Base-by-base conservation (phyloP, 2,797 vertebrate species). In the Argya squamiceps region DNA sequence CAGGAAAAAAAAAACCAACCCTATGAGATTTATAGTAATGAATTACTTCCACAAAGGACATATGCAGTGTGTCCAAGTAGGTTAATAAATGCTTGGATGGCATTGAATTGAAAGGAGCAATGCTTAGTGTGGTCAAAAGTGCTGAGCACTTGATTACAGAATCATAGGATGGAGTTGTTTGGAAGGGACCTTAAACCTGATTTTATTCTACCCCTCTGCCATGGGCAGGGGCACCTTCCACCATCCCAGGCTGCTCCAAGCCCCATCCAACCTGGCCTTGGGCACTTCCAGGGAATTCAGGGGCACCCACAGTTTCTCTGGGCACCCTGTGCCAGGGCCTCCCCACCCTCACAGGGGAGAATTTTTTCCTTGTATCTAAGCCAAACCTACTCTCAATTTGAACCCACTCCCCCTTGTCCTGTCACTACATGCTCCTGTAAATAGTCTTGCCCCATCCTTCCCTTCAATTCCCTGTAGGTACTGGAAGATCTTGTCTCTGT, bases 31-130 rank as follows among this genome's bases (percentile, higher is more conserved):
- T 62, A 37, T n/a, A 29, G 59, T 55, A 67, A 85, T 56, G 11
- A 89, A 83, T 88, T 87, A 70, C 46, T 82, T 84, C 70, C 47
- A 70, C 52, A 63, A 76, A 73, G 80, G 44, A 49, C 58, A 36
- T 32, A n/a, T 15, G 26, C 47, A 63, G 47, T 32, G 69, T 78
- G 12, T 77, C 83, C 79, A 82, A 76, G 84, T 56, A 62, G 81
- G 56, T 89, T 85, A 94, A 87, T 79, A 87, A 69, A 81, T 63
- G 52, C 75, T 87, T 68, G 73, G 76, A 70, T 75, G 0, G 1
- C 55, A 63, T n/a, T 79, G 47, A 79, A 83, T 79, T 1, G 4
- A 69, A 91, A 37, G 59, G 32, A 89, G 41, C 36, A 74, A 34
- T 32, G 39, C 41, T 81, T 58, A 53, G 12, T n/a, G 71, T 55